These are phyloP conservation scores for Balaeniceps rex DNA, from an alignment of 2,113 vertebrate species.

Conservation along the genomic window DNA sequence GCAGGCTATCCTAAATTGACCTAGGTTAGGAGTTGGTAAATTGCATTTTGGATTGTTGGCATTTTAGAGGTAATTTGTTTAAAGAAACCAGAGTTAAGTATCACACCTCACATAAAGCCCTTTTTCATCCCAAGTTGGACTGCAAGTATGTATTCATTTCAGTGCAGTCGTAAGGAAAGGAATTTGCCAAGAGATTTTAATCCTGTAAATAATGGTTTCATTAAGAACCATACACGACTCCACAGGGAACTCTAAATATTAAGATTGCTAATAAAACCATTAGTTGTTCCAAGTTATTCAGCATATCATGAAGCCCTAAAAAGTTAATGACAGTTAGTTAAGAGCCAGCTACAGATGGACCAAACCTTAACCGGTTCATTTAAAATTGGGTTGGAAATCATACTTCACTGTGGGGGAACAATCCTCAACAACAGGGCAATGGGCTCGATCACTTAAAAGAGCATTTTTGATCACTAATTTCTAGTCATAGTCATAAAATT, in stretches of 20 bases:
- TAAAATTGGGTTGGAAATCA: not conserved
- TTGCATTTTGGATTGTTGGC: not conserved
- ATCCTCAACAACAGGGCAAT: not conserved
- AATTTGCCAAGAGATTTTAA: slow-evolving; percentile 52
- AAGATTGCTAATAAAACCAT: slow-evolving; percentile 55
- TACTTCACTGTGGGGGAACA: not conserved
- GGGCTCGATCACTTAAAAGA: not conserved
- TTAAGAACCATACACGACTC: slow-evolving; percentile 34
- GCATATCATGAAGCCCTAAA: slow-evolving; percentile 32
- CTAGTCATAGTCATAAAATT: not conserved
- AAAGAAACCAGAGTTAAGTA: not conserved
- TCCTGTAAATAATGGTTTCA: slow-evolving; percentile 57
- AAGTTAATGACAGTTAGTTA: slow-evolving; percentile 44
- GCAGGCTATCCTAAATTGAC: not conserved
- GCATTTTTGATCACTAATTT: not conserved
- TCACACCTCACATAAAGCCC: not conserved
- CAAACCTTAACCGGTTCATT: not conserved
- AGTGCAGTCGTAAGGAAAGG: not conserved
- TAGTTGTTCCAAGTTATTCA: slow-evolving; percentile 45
- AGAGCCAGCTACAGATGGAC: not conserved
- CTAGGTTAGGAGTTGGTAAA: not conserved
- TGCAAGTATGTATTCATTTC: not conserved
- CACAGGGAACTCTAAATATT: slow-evolving; percentile 59
- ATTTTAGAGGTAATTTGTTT: not conserved
- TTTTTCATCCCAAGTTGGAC: not conserved